These are phyloP conservation scores for Nicator chloris DNA, from an alignment of 2,113 vertebrate species.

Conservation along the genomic window DNA sequence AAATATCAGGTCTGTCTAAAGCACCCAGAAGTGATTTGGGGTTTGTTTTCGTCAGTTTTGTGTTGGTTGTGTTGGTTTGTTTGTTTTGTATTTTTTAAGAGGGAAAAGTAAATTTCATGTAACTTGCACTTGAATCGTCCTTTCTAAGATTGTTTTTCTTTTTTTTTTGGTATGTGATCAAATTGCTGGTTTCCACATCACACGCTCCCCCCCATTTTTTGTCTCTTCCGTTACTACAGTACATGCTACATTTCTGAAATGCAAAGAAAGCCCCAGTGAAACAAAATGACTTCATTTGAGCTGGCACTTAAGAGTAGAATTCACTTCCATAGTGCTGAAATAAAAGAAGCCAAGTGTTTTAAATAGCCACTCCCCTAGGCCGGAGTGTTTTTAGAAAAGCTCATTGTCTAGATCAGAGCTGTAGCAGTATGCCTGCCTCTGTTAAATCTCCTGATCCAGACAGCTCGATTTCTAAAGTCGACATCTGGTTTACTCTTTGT, in stretches of 20 bases:
- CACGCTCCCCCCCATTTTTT: not conserved
- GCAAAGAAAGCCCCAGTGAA: slow-evolving; percentile 68
- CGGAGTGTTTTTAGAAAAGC: slow-evolving; percentile 79
- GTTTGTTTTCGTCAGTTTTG: not conserved
- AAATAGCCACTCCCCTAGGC: slow-evolving; percentile 81
- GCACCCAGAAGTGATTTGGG: not conserved
- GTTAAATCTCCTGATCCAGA: slow-evolving; percentile 73
- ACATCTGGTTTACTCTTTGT: slow-evolving; percentile 85
- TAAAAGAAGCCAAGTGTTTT: slow-evolving; percentile 89
- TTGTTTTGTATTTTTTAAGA: not conserved
- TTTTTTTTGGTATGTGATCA: not conserved
- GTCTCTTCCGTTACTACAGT: slow-evolving; percentile 17
- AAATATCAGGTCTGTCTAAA: slow-evolving; percentile 6
- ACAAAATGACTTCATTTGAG: slow-evolving; percentile 82
- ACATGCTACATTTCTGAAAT: slow-evolving; percentile 50
- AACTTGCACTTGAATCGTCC: not conserved
- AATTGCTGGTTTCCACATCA: not conserved
- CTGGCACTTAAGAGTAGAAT: slow-evolving; percentile 77
- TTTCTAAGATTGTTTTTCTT: not conserved
- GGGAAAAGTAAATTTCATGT: not conserved
- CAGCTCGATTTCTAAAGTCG: slow-evolving; percentile 77
- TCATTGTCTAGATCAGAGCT: slow-evolving; percentile 79
- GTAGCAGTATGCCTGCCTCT: slow-evolving; percentile 68
- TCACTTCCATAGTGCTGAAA: slow-evolving; percentile 81
- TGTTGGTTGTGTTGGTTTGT: not conserved